A percentile compares a stretch with the other conserved stretches of the same genome.
phyloP scores from a whole-genome alignment of 53 echinoderm and acorn worm genomes.

The Zoroaster sp. region DNA sequence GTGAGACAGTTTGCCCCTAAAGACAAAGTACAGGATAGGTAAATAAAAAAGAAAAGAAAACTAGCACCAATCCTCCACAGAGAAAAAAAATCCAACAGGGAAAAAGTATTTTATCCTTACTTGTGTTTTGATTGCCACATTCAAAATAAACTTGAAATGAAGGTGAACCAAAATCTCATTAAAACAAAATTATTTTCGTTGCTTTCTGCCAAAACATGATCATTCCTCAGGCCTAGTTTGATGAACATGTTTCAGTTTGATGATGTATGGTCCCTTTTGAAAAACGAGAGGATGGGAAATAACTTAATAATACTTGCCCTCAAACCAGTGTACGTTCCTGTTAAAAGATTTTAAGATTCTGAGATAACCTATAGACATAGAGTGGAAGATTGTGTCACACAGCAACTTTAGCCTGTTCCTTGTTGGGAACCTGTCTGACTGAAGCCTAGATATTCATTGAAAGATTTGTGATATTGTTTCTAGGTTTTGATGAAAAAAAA shows the following conservation, averaged over 20 bases:
- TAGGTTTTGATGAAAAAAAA: too few relatives aligned
- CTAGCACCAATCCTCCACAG: background rate
- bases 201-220: background rate
- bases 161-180: background rate
- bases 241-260: too few relatives aligned
- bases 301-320: background rate
- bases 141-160: background rate
- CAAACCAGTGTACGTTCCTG: background rate
- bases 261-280: too few relatives aligned
- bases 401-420: background rate
- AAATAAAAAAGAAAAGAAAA: background rate
- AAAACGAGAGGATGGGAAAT: too few relatives aligned
- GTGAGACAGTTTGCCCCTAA: background rate
- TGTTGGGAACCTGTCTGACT: too few relatives aligned
- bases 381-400: background rate
- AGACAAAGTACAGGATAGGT: background rate
- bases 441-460: too few relatives aligned
- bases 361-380: background rate
- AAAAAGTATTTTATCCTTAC: background rate
- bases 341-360: background rate
- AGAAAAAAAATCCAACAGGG: background rate
- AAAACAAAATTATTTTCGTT: background rate
- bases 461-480: too few relatives aligned
- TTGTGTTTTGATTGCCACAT: too few relatives aligned
- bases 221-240: too few relatives aligned